A percentile compares a stretch with the other conserved stretches of the same genome.
Conservation (phyloP, 2,797 vertebrate species). For the Pseudotriccus pelzelni region DNA sequence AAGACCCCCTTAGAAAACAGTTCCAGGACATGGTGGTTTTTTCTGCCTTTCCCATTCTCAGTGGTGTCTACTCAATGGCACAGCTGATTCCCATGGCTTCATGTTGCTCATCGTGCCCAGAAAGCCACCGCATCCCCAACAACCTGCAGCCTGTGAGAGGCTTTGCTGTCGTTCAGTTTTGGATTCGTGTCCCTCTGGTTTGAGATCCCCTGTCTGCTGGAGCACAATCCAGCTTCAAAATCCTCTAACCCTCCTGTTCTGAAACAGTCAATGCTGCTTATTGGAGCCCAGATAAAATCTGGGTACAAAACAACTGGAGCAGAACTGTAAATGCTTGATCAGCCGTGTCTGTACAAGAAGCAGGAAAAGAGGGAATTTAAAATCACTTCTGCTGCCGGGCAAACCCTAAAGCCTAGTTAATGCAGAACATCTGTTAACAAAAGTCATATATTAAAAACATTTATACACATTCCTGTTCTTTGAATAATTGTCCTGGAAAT, state of each 20-base stretch:
- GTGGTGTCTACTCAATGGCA: neutral
- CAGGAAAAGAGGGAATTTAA: neutral
- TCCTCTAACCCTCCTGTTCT: neutral
- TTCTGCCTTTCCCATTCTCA: neutral
- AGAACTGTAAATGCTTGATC: neutral
- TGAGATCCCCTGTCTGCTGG: fast-evolving
- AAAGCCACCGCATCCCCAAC: neutral
- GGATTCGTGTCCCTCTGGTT: neutral
- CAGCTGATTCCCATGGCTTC: neutral
- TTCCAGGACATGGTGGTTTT: neutral
- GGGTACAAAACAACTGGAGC: neutral
- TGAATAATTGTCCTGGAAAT: neutral
- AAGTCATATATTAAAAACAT: neutral
- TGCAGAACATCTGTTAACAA: neutral
- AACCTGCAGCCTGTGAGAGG: neutral
- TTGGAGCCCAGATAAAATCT: neutral
- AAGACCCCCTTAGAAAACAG: neutral
- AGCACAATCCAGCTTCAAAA: neutral
- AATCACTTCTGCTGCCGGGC: neutral
- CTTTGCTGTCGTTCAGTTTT: neutral
- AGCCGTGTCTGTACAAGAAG: neutral
- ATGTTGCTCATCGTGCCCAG: neutral
- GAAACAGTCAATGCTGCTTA: neutral
- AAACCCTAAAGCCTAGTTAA: neutral
- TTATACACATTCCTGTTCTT: neutral